phyloP scores from a whole-genome alignment of 2,888 invertebrate genomes.

The Sarcophaga subvicina region DNA sequence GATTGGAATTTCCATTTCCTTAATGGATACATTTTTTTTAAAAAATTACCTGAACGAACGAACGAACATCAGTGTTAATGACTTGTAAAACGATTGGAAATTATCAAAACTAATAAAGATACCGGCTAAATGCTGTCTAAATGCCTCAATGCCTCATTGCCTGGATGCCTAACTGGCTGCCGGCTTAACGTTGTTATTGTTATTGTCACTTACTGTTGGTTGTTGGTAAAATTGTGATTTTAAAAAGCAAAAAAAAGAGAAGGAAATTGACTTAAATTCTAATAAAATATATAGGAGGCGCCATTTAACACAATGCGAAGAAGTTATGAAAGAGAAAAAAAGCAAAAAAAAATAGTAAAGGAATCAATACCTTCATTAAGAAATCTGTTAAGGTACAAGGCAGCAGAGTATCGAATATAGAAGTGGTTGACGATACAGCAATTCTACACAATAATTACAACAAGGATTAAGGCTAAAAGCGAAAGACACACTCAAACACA shows the following conservation, averaged over 20 bases:
- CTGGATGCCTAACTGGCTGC: not conserved
- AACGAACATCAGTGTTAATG: constrained; percentile 30
- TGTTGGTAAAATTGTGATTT: constrained; percentile 31
- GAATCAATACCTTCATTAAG: constrained; percentile 28
- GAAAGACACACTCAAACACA: not conserved
- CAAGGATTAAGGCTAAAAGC: not conserved
- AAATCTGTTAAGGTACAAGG: constrained; percentile 34
- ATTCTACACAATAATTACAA: not conserved
- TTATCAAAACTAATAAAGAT: constrained; percentile 28
- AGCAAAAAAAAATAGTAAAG: not conserved
- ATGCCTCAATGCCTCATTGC: not conserved
- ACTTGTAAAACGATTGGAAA: constrained; percentile 54
- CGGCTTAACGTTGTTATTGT: constrained; percentile 14
- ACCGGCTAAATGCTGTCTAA: not conserved
- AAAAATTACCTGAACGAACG: constrained; percentile 25
- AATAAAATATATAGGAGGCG: constrained; percentile 63
- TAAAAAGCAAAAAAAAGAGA: not conserved
- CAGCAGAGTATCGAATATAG: no score
- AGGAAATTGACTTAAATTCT: not conserved
- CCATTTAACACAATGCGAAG: constrained; percentile 52
- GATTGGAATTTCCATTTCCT: constrained; percentile 56
- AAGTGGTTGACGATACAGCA: not conserved
- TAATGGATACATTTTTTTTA: constrained; percentile 39
- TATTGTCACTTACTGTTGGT: constrained; percentile 46
- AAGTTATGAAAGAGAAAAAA: not conserved